Evolutionary conservation across 2,888 invertebrate species (phyloP).

Genomic region (Sepioteuthis lessoniana): DNA sequence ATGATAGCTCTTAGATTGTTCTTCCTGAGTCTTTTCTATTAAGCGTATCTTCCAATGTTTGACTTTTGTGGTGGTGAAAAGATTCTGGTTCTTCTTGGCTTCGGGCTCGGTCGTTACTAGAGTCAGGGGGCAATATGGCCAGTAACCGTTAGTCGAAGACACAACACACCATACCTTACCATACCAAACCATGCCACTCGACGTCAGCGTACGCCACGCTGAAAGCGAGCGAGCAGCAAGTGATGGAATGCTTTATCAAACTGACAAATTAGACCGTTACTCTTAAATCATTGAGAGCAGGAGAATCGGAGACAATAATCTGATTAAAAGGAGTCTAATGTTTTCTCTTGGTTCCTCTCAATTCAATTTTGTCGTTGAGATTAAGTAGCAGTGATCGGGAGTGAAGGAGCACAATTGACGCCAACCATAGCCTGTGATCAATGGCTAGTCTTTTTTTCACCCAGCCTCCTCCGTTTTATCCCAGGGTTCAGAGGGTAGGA

Average conservation of each 20-base stretch:
- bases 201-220: background rate
- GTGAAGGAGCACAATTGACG: slow-evolving; percentile 37
- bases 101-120: background rate
- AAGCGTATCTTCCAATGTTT: background rate
- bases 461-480: background rate
- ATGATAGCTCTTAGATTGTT: background rate
- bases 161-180: background rate
- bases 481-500: background rate
- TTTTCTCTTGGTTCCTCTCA: slow-evolving; percentile 42
- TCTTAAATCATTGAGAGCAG: slow-evolving; percentile 34
- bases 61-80: background rate
- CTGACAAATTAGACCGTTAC: slow-evolving; percentile 46
- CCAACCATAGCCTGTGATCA: background rate
- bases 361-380: slow-evolving; percentile 46
- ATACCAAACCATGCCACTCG: background rate
- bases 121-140: background rate
- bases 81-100: background rate
- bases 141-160: background rate
- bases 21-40: background rate
- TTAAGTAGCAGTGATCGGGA: slow-evolving; percentile 44
- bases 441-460: background rate
- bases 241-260: slow-evolving; percentile 48
- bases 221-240: slow-evolving; percentile 4
- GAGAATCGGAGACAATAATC: slow-evolving; percentile 46
- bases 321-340: slow-evolving; percentile 46